Evolutionary conservation across 2,797 vertebrate species (phyloP).

Genomic region (Botia kubotai): DNA sequence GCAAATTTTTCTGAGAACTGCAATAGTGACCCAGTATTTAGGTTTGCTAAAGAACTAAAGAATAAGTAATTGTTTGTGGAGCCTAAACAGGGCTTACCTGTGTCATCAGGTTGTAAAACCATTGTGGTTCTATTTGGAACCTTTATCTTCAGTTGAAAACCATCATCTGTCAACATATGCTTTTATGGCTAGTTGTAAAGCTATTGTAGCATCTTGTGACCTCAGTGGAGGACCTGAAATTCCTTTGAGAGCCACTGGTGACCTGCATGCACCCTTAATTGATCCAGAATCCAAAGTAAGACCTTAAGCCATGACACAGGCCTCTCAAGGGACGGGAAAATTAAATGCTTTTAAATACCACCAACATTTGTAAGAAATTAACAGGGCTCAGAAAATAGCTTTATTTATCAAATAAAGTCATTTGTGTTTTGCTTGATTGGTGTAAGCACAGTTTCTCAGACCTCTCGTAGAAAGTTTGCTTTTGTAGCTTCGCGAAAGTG

Average conservation of each 20-base stretch:
- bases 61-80: not conserved
- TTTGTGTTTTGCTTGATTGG: constrained; percentile 8
- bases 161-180: constrained; percentile 22
- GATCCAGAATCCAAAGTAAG: constrained; percentile 57
- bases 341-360: not conserved
- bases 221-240: constrained; percentile 40
- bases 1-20: too few relatives aligned
- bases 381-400: constrained; percentile 3
- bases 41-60: not conserved
- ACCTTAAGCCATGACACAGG: not conserved
- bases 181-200: constrained; percentile 43
- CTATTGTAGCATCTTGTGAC: constrained; percentile 25
- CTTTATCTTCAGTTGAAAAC: constrained; percentile 12
- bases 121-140: not conserved
- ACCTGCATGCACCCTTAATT: constrained; percentile 56
- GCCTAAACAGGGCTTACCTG: not conserved
- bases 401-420: not conserved
- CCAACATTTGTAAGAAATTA: not conserved
- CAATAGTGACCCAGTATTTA: too few relatives aligned
- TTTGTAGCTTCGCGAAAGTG: constrained; percentile 21
- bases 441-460: constrained; percentile 29
- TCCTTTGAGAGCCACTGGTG: constrained; percentile 62
- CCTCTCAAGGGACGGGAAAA: constrained; percentile 7
- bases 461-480: constrained; percentile 28
- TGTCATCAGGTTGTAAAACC: not conserved